Evolutionary conservation across 1,140 invertebrate genomes (phyloP).

Genomic region (Aethina tumida): DNA sequence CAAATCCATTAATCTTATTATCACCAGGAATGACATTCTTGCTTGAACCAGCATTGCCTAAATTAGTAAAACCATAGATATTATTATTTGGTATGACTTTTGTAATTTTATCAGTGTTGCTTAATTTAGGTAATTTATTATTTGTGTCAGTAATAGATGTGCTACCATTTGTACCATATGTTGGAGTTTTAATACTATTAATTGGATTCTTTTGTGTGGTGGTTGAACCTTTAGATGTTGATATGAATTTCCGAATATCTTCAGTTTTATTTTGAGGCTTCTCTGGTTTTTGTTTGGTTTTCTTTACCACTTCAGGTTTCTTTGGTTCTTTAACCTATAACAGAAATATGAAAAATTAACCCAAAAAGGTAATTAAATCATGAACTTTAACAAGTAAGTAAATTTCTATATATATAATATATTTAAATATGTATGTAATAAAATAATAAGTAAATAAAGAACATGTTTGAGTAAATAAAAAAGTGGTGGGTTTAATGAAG

Average conservation of each 20-base stretch:
- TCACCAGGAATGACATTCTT: slow-evolving; percentile 13
- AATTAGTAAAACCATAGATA: slow-evolving; percentile 22
- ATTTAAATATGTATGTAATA: slow-evolving; percentile 4
- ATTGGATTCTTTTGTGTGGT: slow-evolving; percentile 10
- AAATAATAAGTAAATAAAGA: slow-evolving; percentile 2
- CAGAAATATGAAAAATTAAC: slow-evolving; percentile 37
- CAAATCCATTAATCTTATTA: slow-evolving; percentile 17
- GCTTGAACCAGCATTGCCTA: slow-evolving; percentile 3
- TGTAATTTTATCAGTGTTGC: slow-evolving; percentile 8
- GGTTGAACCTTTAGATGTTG: too few species aligned
- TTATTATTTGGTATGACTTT: slow-evolving; percentile 22
- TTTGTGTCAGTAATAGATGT: slow-evolving; percentile 16
- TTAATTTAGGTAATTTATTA: slow-evolving; percentile 4
- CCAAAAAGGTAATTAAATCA: neutral
- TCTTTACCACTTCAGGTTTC: slow-evolving; percentile 25
- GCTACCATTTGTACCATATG: slow-evolving; percentile 17
- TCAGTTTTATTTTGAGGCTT: slow-evolving; percentile 8
- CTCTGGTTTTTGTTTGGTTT: slow-evolving; percentile 25
- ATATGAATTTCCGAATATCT: slow-evolving; percentile 26
- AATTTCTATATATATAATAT: neutral
- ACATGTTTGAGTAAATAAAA: slow-evolving; percentile 14
- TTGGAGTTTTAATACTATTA: slow-evolving; percentile 7
- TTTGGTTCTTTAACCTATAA: slow-evolving; percentile 61
- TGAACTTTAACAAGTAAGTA: neutral
- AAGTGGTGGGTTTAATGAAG: slow-evolving; percentile 11